Percentiles rank a stretch among this genome's conserved stretches.
These are phyloP conservation scores for Tragelaphus strepsiceros DNA, from an alignment of 2,113 vertebrate genomes.

Conservation along the genomic window DNA sequence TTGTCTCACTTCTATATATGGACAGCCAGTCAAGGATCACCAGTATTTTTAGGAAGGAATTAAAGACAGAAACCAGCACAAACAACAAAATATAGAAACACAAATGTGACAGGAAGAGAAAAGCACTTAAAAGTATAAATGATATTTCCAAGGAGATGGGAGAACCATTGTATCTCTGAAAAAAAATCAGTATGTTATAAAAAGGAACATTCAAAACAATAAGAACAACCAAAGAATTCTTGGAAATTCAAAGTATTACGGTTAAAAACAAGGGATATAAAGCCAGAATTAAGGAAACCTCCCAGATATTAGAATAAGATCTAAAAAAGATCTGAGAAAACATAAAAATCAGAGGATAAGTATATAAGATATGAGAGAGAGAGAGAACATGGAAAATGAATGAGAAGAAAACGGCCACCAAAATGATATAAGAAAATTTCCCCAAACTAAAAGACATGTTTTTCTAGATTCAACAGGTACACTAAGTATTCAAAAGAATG, in stretches of 20 bases:
- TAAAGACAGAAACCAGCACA: background rate
- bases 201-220: background rate
- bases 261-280: background rate
- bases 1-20: background rate
- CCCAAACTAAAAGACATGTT: background rate
- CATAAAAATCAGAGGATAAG: background rate
- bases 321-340: background rate
- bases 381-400: background rate
- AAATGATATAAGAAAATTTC: background rate
- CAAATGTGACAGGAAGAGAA: background rate
- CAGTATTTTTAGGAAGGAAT: background rate
- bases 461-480: background rate
- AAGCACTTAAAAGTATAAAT: background rate
- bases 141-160: background rate
- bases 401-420: background rate
- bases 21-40: background rate
- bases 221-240: background rate
- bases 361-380: background rate
- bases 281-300: background rate
- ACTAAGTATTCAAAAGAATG: background rate
- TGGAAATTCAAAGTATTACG: background rate
- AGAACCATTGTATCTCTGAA: background rate
- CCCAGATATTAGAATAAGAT: background rate
- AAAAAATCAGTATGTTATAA: background rate
- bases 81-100: background rate